Base-by-base conservation (phyloP, 1,140 invertebrate species). In the Choristoneura fumiferana region DNA sequence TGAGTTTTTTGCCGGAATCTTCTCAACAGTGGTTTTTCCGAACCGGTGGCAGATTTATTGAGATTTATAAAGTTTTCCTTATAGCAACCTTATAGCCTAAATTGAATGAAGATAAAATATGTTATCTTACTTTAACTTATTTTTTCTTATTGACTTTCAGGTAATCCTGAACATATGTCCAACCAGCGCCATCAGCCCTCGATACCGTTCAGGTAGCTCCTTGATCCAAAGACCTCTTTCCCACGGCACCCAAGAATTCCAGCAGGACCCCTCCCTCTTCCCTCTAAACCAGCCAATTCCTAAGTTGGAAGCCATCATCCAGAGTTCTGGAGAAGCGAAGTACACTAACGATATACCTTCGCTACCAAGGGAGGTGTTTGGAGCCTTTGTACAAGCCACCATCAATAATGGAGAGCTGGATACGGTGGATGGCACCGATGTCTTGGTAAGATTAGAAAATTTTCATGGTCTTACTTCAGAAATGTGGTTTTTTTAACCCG, bases 261-360 rank as follows among this genome's bases (percentile, higher is more conserved):
- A 95, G 54, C 93, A 92, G 0, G 90, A 94, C 67, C 84, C 91
- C 49, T 84, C 91, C 1, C 62, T 93, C 17, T 96, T 92, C 87
- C 95, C 95, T 4, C 70, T 96, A 0, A 95, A 91, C 64, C 87
- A 96, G 77, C 93, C 95, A 0, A 71, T 95, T 0, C 90, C 91
- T 3, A 97, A 96, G 80, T 69, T 94, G 8, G 95, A 95, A 77
- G 92, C 92, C 0, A 69, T 92, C 0, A 90, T 93, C 34, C 95
- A 96, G 75, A 92, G 91, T 36, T 91, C 93, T 12, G 93, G 94
- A 0, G 94, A 95, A 69, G 94, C 93, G 1, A 87, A 91, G 63
- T 95, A 93, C 69, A 72, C 90, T 14, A 94, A 94, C 67, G 94
- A 95, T 70, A 76, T 94, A 40, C 91, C 91, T 13, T 77, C 89